Evolutionary conservation across 1,140 invertebrate species (phyloP).

Genomic region (Caerostris extrusa): DNA sequence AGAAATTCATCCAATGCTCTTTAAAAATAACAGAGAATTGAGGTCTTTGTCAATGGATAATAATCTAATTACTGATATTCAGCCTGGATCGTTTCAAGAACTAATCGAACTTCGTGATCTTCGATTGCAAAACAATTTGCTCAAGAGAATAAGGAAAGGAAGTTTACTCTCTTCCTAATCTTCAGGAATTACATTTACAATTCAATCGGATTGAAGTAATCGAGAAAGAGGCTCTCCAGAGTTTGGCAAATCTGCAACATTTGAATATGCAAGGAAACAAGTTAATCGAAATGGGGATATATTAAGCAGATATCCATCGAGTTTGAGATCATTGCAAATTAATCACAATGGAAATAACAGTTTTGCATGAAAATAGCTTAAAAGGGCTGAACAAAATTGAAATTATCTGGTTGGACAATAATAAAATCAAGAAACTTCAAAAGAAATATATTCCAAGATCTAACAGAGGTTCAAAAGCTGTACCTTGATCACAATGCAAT

Average conservation of each 20-base stretch:
- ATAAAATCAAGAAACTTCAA: slow-evolving; percentile 89
- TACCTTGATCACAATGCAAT: slow-evolving; percentile 93
- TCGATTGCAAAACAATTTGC: slow-evolving; percentile 91
- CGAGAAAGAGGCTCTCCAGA: slow-evolving; percentile 91
- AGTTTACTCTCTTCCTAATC: slow-evolving; percentile 89
- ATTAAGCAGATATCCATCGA: slow-evolving; percentile 86
- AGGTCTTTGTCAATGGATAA: slow-evolving; percentile 93
- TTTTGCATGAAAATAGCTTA: slow-evolving; percentile 90
- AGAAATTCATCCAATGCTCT: slow-evolving; percentile 87
- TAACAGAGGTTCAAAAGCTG: slow-evolving; percentile 88
- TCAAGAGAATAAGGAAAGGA: slow-evolving; percentile 87
- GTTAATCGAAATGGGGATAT: slow-evolving; percentile 88
- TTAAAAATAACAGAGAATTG: slow-evolving; percentile 88
- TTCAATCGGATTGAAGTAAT: slow-evolving; percentile 91
- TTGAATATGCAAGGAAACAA: slow-evolving; percentile 93
- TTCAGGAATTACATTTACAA: slow-evolving; percentile 93
- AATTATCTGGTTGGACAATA: slow-evolving; percentile 93
- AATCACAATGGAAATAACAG: slow-evolving; percentile 90
- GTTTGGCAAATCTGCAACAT: slow-evolving; percentile 91
- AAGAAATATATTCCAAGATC: slow-evolving; percentile 88
- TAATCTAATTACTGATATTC: slow-evolving; percentile 91
- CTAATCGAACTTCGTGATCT: slow-evolving; percentile 88
- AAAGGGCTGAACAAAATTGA: slow-evolving; percentile 89
- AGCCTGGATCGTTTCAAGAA: slow-evolving; percentile 89
- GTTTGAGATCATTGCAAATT: slow-evolving; percentile 92